Conservation (phyloP, 1,140 invertebrate genomes). For the Zaprionus tsacasi region DNA sequence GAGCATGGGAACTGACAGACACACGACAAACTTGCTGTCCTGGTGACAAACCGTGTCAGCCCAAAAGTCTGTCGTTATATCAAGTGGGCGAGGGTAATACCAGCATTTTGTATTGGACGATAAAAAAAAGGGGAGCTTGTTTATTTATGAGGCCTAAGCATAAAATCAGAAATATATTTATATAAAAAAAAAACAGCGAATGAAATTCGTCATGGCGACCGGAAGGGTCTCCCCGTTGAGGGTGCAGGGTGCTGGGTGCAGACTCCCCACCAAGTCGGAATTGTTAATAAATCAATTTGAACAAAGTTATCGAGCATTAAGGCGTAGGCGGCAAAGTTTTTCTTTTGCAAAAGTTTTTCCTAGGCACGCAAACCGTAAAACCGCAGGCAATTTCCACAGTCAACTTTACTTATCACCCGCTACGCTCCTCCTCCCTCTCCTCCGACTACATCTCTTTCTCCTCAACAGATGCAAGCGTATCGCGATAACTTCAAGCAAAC, state of each 20-base stretch:
- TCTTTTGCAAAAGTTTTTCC: conserved; percentile 41
- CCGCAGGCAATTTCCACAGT: conserved; percentile 60
- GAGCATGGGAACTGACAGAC: conserved; percentile 11
- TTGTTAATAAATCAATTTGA: conserved; percentile 80
- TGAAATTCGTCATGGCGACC: conserved; percentile 70
- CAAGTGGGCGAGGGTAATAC: conserved; percentile 52
- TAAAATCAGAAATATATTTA: conserved; percentile 17
- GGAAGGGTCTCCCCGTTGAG: not conserved
- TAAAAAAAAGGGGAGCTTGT: conserved; percentile 53
- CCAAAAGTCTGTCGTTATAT: conserved; percentile 57
- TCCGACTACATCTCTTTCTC: not conserved
- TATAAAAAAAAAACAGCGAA: conserved; percentile 3
- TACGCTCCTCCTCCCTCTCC: not conserved
- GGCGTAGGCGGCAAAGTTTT: conserved; percentile 74
- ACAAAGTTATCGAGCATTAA: conserved; percentile 77
- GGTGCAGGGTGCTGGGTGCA: not conserved
- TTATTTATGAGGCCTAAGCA: conserved; percentile 68
- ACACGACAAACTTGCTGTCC: conserved; percentile 64
- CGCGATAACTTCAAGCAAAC: conserved; percentile 84
- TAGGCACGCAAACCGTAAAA: conserved; percentile 72
- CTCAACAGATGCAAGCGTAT: conserved; percentile 77
- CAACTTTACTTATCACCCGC: conserved; percentile 12
- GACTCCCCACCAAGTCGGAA: conserved; percentile 47
- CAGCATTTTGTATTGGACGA: conserved; percentile 42
- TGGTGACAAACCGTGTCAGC: conserved; percentile 84